A percentile compares a stretch with the other conserved stretches of the same genome.
phyloP scores from a whole-genome alignment of 2,113 vertebrate genomes.

The Strix aluco region DNA sequence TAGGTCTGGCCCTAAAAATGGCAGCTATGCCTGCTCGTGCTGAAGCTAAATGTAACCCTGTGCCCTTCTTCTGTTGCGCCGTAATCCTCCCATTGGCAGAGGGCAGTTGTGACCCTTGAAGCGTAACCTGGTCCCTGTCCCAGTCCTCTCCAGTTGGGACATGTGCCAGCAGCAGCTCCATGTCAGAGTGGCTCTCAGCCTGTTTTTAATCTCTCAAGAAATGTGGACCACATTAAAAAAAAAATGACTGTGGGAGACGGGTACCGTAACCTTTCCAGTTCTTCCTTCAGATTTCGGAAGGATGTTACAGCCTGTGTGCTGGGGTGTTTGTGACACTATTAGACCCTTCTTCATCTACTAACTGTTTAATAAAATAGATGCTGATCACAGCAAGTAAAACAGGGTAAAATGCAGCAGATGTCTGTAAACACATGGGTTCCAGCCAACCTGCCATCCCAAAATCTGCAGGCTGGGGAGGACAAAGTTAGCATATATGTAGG shows the following conservation, averaged over 20 bases:
- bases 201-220: background rate
- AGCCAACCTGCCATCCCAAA: background rate
- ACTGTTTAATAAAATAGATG: background rate
- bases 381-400: background rate
- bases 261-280: background rate
- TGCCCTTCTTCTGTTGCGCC: background rate
- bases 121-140: background rate
- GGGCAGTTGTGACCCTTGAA: background rate
- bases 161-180: background rate
- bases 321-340: background rate
- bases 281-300: background rate
- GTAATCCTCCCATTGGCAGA: background rate
- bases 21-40: background rate
- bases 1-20: background rate
- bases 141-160: background rate
- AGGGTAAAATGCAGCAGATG: background rate
- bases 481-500: background rate
- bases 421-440: background rate
- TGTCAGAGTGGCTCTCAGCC: background rate
- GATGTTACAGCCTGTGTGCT: background rate
- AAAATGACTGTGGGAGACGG: background rate
- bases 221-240: background rate
- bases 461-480: background rate
- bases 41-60: background rate
- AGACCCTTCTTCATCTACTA: background rate